Evolutionary conservation across 1,140 invertebrate genomes (phyloP).

Genomic region (Euura saliciscinereae): DNA sequence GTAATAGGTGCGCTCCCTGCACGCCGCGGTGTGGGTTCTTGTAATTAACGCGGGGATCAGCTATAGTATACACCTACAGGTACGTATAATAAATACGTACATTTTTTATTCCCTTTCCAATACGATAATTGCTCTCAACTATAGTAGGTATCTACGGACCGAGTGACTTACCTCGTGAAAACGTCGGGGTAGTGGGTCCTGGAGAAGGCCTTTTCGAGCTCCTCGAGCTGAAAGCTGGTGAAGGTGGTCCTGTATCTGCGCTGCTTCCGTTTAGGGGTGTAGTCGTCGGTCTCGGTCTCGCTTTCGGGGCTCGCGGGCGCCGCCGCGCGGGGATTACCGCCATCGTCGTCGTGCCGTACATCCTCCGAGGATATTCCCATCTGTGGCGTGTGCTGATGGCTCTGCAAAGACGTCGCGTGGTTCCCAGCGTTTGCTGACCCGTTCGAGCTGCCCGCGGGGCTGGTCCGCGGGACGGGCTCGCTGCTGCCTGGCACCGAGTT

Average conservation of each 20-base stretch:
- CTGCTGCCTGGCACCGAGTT: slow-evolving; percentile 40
- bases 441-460: slow-evolving; percentile 53
- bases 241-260: slow-evolving; percentile 92
- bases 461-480: slow-evolving; percentile 52
- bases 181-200: slow-evolving; percentile 98
- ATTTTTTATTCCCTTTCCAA: too few relatives aligned
- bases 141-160: background rate
- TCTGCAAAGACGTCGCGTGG: slow-evolving; percentile 21
- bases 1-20: slow-evolving; percentile 4
- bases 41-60: background rate
- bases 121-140: too few relatives aligned
- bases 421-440: slow-evolving; percentile 31
- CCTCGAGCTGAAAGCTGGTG: slow-evolving; percentile 94
- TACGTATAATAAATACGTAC: background rate
- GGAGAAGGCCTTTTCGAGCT: slow-evolving; percentile 96
- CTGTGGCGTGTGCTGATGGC: slow-evolving; percentile 7
- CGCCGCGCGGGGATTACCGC: slow-evolving; percentile 49
- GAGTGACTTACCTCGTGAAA: slow-evolving; percentile 83
- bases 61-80: too few relatives aligned
- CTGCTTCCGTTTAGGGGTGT: slow-evolving; percentile 89
- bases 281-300: slow-evolving; percentile 80
- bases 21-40: background rate
- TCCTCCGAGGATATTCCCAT: slow-evolving; percentile 58
- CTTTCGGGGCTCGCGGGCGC: slow-evolving; percentile 67
- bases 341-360: slow-evolving; percentile 49